These are phyloP conservation scores for Cyclina sinensis DNA, from an alignment of 1,140 invertebrate species.

Conservation along the genomic window DNA sequence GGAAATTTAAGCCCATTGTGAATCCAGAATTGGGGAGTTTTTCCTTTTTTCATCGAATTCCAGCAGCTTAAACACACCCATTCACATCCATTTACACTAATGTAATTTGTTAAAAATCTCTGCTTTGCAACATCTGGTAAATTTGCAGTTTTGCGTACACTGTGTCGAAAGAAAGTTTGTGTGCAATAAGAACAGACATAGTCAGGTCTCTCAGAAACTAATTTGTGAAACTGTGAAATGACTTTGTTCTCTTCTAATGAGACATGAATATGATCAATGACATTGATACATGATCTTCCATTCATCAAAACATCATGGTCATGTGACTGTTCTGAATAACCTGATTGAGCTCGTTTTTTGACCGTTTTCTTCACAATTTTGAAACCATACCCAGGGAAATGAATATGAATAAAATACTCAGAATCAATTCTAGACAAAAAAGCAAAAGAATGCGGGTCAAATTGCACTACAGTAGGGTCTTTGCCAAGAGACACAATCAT, in stretches of 20 bases:
- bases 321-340: neutral
- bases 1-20: too few relatives aligned
- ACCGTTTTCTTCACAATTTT: neutral
- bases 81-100: neutral
- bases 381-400: neutral
- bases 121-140: neutral
- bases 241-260: neutral
- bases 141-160: conserved; percentile 1
- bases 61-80: conserved; percentile 4
- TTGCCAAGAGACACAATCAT: neutral
- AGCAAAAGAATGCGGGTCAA: conserved; percentile 11
- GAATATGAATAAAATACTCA: neutral
- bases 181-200: conserved; percentile 48
- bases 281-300: too few relatives aligned
- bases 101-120: neutral
- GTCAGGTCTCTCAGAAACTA: neutral
- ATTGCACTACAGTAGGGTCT: neutral
- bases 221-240: neutral
- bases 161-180: conserved; percentile 56
- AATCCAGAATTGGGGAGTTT: conserved; percentile 59
- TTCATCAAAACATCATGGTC: neutral
- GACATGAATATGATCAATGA: neutral
- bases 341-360: neutral
- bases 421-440: neutral
- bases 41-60: conserved; percentile 2